Base-by-base conservation (phyloP, 2,888 invertebrate species). In the Heliconius erato region DNA sequence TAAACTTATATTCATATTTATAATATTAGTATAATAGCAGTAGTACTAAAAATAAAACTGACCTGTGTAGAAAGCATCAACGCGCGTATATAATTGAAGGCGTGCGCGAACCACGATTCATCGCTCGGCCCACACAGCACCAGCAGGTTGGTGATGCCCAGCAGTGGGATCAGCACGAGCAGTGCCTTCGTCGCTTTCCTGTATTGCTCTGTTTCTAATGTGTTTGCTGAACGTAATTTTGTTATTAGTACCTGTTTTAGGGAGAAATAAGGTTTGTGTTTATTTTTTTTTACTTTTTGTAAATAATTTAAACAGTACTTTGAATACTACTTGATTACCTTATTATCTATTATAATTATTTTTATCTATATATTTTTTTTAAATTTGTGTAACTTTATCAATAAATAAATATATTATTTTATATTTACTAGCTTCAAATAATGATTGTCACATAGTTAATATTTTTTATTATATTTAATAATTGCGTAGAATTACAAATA, bases 31-130 rank as follows among this genome's bases (percentile, higher is more conserved):
- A 19, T 54, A 16, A n/a, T n/a, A 63, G 11, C 3, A 63, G 2
- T 19, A 54, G 7, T 54, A 54, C 54, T 3, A 54, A 54, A 44
- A 44, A 80, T 44, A n/a, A 59, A 49, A 32, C 68, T 35, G 94
- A 99, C 99, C 98, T 99, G 99, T 86, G 98, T 98, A 26, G 99
- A 99, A 79, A 99, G 96, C 87, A 99, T 96, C 14, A 98, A 94
- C 5, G 99, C 98, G 83, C 99, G 97, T 7, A 97, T 94, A 88
- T 98, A 98, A 85, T 97, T 97, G 91, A 98, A 98, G 84, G 98
- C 96, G 89, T 97, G 97, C 68, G 97, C 97, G 86, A 97, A 97
- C 88, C 97, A 96, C 35, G 98, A 97, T 86, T 98, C 97, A 83
- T 98, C 97, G 54, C 97, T 97, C 0, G 99, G 99, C 0, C 98